These are phyloP conservation scores for Artemia franciscana DNA, from an alignment of 1,140 invertebrate species.

Conservation along the genomic window DNA sequence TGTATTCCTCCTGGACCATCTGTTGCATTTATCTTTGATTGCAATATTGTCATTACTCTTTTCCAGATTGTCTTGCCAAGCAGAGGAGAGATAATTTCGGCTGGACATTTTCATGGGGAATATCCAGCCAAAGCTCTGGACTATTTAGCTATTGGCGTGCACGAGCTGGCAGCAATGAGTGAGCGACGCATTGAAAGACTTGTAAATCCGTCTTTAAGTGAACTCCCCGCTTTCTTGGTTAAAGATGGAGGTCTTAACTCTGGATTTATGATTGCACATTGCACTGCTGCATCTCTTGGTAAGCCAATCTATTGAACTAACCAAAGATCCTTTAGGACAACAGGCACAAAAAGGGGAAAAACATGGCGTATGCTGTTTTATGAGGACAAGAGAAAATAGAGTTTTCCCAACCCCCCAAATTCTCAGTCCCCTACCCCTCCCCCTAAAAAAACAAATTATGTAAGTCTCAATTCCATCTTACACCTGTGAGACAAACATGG, in stretches of 20 bases:
- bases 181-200: conserved; percentile 41
- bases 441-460: no score
- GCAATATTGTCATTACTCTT: conserved; percentile 8
- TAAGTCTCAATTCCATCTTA: no score
- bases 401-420: no score
- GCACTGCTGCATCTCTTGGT: conserved; percentile 43
- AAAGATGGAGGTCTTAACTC: conserved; percentile 46
- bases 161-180: conserved; percentile 45
- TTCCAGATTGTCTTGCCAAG: conserved; percentile 40
- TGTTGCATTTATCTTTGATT: neutral
- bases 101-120: conserved; percentile 45
- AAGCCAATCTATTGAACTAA: no score
- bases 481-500: no score
- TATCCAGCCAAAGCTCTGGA: conserved; percentile 49
- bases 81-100: conserved; percentile 39
- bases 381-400: no score
- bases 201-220: conserved; percentile 40
- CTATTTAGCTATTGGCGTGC: conserved; percentile 42
- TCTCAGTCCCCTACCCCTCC: no score
- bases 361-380: no score
- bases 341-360: no score
- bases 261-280: conserved; percentile 51
- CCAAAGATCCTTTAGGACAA: no score
- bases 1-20: no score
- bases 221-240: conserved; percentile 41